Conservation (phyloP, 2,888 invertebrate genomes). For the Zhuqinia jingwanae region DNA sequence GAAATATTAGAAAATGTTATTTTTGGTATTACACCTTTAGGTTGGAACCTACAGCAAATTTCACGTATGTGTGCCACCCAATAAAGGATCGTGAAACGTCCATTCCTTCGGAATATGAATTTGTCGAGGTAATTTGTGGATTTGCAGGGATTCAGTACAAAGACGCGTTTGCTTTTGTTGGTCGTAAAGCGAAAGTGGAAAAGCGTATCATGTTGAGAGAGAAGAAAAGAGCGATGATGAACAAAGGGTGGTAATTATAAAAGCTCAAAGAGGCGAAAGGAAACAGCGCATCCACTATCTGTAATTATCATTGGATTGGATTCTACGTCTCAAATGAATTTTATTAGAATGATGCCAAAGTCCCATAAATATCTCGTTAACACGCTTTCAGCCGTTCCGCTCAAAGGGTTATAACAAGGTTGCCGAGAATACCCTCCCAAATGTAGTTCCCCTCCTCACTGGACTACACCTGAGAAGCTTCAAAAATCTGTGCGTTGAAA, state of each 20-base stretch:
- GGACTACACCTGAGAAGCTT: constrained; percentile 87
- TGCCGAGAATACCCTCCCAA: constrained; percentile 96
- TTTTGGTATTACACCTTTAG: constrained; percentile 11
- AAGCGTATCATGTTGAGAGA: constrained; percentile 39
- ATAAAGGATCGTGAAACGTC: constrained; percentile 52
- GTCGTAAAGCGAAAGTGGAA: constrained; percentile 67
- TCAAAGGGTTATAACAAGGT: constrained; percentile 96
- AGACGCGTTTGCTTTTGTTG: constrained; percentile 70
- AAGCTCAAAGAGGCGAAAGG: constrained; percentile 38
- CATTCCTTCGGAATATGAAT: constrained; percentile 67
- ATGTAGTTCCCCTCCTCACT: constrained; percentile 90
- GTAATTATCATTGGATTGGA: constrained; percentile 92
- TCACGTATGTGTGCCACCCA: constrained; percentile 54
- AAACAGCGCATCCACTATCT: constrained; percentile 82
- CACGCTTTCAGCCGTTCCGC: constrained; percentile 86
- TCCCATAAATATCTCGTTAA: constrained; percentile 84
- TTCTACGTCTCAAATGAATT: constrained; percentile 91
- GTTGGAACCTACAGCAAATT: constrained; percentile 54
- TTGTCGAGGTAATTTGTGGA: constrained; percentile 65
- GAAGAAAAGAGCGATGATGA: constrained; percentile 26
- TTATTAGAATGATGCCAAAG: constrained; percentile 85
- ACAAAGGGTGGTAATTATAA: constrained; percentile 40
- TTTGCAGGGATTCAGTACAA: constrained; percentile 36
- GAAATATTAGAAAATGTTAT: background rate
- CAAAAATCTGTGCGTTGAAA: constrained; percentile 85